Evolutionary conservation across 1,140 invertebrate species (phyloP).

Genomic region (Camponotus floridanus): DNA sequence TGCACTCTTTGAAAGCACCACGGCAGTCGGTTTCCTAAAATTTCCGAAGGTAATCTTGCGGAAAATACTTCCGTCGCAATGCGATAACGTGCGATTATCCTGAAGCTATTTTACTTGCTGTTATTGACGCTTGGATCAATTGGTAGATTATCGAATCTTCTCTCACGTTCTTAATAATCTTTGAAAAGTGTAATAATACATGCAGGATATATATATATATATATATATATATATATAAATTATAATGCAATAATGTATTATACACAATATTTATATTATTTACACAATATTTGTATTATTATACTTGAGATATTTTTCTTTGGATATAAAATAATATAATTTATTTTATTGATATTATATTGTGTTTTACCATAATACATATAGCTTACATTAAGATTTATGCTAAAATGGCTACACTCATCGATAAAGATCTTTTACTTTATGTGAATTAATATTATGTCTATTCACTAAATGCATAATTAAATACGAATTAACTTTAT

Average conservation of each 20-base stretch:
- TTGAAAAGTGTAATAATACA: not conserved
- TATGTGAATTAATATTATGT: no score
- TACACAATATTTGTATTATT: not conserved
- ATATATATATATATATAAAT: not conserved
- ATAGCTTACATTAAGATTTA: no score
- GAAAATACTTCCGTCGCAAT: slow-evolving; percentile 55
- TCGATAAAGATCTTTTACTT: no score
- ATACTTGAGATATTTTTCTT: not conserved
- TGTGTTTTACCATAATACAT: no score
- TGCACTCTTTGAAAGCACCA: slow-evolving; percentile 58
- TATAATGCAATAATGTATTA: no score
- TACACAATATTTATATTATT: not conserved
- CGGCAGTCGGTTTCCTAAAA: slow-evolving; percentile 56
- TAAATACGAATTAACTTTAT: no score
- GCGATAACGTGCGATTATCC: slow-evolving; percentile 49
- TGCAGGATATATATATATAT: no score
- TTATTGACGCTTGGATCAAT: slow-evolving; percentile 26
- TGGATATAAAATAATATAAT: not conserved
- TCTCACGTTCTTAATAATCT: not conserved
- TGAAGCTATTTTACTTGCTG: slow-evolving; percentile 46
- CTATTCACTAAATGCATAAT: no score
- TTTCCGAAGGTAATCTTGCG: slow-evolving; percentile 53
- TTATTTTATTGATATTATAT: no score
- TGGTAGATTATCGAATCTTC: slow-evolving; percentile 24
- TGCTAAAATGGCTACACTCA: no score